Evolutionary conservation across 2,888 invertebrate genomes (phyloP), one percentile per base, ranked within the genome.

Genomic region (Podotricha telesiphe): DNA sequence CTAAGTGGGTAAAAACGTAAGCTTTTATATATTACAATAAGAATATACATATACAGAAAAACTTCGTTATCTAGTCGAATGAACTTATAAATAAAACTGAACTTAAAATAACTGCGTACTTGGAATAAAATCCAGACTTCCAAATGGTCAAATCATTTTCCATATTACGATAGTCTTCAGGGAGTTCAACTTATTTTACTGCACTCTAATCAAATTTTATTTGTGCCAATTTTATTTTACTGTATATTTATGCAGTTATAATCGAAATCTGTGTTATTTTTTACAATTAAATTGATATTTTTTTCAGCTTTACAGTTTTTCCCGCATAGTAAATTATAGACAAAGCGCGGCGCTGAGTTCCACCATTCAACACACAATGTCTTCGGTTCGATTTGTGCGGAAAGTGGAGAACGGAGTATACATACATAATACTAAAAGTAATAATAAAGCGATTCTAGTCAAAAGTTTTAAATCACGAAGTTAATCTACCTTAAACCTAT

Each of bases 131-230:
- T 17, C 34, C 55, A 55, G 55, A 55, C 55, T 34, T 17, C 34
- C 28, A 42, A 55, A 55, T 55, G 34, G 5, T 10, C 34, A 55
- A 55, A 34, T n/a, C 17, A 34, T 34, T 55, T 53, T 53, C 53
- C 1, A 34, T 34, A 55, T 17, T 17, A 34, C n/a, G 1, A 34
- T 4, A 55, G 10, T 34, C 34, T 34, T 53, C 8, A 8, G 28
- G n/a, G n/a, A 53, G 34, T 53, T 4, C 34, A 28, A 34, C 17
- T 55, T 37, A 55, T 55, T 34, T 34, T 17, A 55, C 34, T 55
- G 55, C 34, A 55, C 17, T 34, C 28, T 34, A 53, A 55, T 55
- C 55, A 11, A 34, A 55, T 55, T 34, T 37, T 55, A 37, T 55
- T 17, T 1, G 6, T 34, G 2, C 6, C 17, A 55, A 55, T 37